Conservation (phyloP, 2,888 invertebrate genomes). For the Heliconius hortense region DNA sequence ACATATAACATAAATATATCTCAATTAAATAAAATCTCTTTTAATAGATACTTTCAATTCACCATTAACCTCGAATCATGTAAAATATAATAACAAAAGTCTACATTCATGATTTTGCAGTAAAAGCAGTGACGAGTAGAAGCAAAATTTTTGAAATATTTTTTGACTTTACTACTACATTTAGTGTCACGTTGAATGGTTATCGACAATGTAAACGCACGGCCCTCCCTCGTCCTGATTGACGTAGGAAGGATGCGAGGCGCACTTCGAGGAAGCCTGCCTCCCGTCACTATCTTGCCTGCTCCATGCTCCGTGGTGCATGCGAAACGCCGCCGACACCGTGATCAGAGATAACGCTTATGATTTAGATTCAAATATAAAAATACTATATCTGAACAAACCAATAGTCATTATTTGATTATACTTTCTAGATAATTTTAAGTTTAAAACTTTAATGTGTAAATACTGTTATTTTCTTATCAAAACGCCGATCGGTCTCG, state of each 20-base stretch:
- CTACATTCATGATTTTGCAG: no score
- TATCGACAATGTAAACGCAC: conserved; percentile 43
- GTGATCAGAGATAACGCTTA: conserved; percentile 74
- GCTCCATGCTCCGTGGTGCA: conserved; percentile 51
- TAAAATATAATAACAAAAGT: neutral
- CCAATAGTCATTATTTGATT: conserved; percentile 30
- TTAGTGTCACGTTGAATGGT: conserved; percentile 20
- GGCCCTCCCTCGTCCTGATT: conserved; percentile 52
- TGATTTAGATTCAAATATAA: conserved; percentile 75
- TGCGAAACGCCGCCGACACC: conserved; percentile 75
- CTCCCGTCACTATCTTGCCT: conserved; percentile 53
- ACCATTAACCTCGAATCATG: neutral
- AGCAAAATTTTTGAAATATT: neutral
- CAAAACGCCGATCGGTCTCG: conserved; percentile 1
- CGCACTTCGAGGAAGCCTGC: conserved; percentile 69
- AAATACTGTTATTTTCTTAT: conserved; percentile 10
- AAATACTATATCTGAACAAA: conserved; percentile 74
- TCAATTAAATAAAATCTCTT: neutral
- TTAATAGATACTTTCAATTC: neutral
- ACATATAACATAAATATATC: neutral
- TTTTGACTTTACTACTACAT: neutral
- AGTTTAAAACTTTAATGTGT: neutral
- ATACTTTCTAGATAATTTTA: neutral
- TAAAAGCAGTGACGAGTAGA: no score
- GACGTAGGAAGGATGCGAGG: conserved; percentile 56